Evolutionary conservation across 2,113 vertebrate genomes (phyloP).

Genomic region (Neotragus pygmaeus): DNA sequence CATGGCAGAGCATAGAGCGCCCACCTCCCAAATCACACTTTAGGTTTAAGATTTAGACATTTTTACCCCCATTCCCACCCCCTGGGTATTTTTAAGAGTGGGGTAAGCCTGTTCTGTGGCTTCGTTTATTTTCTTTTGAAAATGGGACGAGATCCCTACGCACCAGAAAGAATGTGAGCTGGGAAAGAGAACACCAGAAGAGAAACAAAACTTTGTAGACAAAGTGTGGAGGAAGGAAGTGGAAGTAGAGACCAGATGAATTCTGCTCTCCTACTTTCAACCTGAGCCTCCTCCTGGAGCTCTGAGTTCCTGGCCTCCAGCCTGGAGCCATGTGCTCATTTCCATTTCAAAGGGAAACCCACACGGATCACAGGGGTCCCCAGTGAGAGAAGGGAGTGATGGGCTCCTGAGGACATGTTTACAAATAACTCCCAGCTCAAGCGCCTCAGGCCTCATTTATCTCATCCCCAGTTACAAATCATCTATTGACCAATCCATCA

Average conservation of each 20-base stretch:
- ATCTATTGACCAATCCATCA: not conserved
- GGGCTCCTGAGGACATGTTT: not conserved
- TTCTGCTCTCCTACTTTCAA: slow-evolving; percentile 50
- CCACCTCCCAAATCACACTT: not conserved
- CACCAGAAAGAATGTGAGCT: slow-evolving; percentile 27
- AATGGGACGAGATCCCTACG: slow-evolving; percentile 31
- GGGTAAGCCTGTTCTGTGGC: not conserved
- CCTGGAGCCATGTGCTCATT: not conserved
- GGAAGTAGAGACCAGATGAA: slow-evolving; percentile 9
- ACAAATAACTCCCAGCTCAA: not conserved
- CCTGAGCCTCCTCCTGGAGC: slow-evolving; percentile 2
- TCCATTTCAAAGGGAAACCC: slow-evolving; percentile 63
- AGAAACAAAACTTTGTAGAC: slow-evolving; percentile 61
- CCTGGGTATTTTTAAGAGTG: not conserved
- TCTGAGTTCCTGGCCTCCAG: not conserved
- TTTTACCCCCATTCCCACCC: not conserved
- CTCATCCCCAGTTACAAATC: not conserved
- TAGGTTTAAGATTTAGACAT: not conserved
- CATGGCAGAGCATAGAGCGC: not conserved
- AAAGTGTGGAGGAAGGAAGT: slow-evolving; percentile 49
- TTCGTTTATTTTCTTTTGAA: slow-evolving; percentile 61
- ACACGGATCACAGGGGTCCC: not conserved
- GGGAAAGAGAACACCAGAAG: slow-evolving; percentile 48
- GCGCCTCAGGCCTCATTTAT: not conserved
- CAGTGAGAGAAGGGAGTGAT: not conserved